A percentile compares a stretch with the other conserved stretches of the same genome.
Evolutionary conservation across 2,888 invertebrate genomes (phyloP).

Genomic region (Cheilosia variabilis): DNA sequence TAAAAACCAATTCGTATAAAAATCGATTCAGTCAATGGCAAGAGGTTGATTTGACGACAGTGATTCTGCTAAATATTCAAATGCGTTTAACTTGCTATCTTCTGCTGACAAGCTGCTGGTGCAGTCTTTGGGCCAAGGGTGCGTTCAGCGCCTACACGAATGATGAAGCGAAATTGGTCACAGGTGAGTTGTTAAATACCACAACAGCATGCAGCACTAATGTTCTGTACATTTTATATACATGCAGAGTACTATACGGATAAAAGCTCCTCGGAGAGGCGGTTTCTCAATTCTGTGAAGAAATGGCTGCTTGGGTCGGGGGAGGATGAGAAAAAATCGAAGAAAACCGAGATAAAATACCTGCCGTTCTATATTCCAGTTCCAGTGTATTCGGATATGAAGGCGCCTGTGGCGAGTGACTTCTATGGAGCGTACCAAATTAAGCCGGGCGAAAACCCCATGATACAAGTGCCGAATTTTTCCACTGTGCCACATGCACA

Average conservation of each 20-base stretch:
- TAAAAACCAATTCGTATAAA: slow-evolving; percentile 9
- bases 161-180: neutral
- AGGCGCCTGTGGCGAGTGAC: neutral
- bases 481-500: slow-evolving; percentile 9
- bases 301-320: slow-evolving; percentile 30
- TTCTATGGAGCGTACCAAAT: slow-evolving; percentile 32
- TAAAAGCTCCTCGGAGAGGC: slow-evolving; percentile 2
- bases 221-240: neutral
- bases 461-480: neutral
- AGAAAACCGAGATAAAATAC: slow-evolving; percentile 19
- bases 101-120: neutral
- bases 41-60: slow-evolving; percentile 10
- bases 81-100: slow-evolving; percentile 21
- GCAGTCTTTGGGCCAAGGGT: neutral
- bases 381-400: slow-evolving; percentile 14
- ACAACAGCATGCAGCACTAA: neutral
- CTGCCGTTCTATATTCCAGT: slow-evolving; percentile 47
- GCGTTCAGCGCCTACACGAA: neutral
- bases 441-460: neutral
- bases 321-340: neutral
- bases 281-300: neutral
- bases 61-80: slow-evolving; percentile 7
- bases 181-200: neutral
- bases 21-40: slow-evolving; percentile 25
- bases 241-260: neutral